Evolutionary conservation across 1,140 invertebrate genomes (phyloP), one percentile per base, ranked within the genome.

Genomic region (Aethina tumida): DNA sequence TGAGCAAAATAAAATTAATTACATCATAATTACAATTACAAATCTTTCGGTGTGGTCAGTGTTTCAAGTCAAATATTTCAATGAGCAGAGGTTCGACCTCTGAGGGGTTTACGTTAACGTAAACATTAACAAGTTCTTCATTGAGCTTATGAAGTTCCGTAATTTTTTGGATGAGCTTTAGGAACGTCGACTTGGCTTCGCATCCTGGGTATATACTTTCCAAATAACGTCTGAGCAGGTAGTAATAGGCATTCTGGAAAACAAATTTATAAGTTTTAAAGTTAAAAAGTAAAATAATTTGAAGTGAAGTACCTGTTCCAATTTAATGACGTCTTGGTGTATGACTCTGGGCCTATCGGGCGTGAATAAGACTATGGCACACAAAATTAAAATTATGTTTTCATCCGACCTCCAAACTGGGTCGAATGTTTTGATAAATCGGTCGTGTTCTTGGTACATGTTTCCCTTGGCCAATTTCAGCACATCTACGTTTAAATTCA

Each of bases 41-140:
- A n/a, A n/a, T n/a, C n/a, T n/a, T n/a, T n/a, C n/a, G n/a, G n/a
- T 36, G 15, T 15, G 14, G 33, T 43, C 34, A 51, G 35, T 52
- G 62, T 63, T 92, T 91, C 33, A 93, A 71, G 64, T 94, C 88
- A 52, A 94, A 89, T 60, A 94, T 89, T 71, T 94, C 91, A 51
- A 93, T 83, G 13, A 96, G 68, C 16, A 96, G 65, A 3, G 91
- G 92, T 50, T 93, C 89, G 28, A 95, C 83, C 55, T 84, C 74
- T 31, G 77, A 75, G 30, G 90, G 89, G 68, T 94, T 89, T 1
- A 92, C 83, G 60, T 93, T 85, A 16, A 93, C 66, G 61, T 91
- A 90, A 15, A 93, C 84, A 16, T 77, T 77, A 5, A 92, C 83
- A 29, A 93, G 79, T 43, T 86, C 82, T 34, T 91, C 86, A 41